phyloP scores from a whole-genome alignment of 2,797 vertebrate genomes.

The Phalloptychus januarius region DNA sequence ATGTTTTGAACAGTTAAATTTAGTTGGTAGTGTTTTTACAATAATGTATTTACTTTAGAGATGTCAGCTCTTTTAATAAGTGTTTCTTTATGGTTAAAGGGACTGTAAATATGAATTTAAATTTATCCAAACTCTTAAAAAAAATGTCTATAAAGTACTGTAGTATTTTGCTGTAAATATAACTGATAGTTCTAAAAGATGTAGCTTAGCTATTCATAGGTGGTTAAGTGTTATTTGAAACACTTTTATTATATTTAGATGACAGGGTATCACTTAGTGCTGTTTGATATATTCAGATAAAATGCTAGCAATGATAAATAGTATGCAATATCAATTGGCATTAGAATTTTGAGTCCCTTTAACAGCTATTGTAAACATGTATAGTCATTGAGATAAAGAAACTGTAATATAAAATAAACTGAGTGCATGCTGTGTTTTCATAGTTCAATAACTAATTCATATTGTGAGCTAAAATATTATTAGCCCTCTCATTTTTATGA shows the following conservation, averaged over 20 bases:
- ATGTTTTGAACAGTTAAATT: constrained; percentile 91
- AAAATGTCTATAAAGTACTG: constrained; percentile 92
- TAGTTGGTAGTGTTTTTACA: constrained; percentile 92
- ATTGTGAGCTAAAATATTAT: constrained; percentile 74
- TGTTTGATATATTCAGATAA: constrained; percentile 88
- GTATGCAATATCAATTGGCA: constrained; percentile 93
- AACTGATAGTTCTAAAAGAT: constrained; percentile 93
- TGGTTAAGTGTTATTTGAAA: constrained; percentile 68
- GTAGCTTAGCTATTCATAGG: constrained; percentile 67
- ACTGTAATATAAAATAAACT: constrained; percentile 84
- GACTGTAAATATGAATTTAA: constrained; percentile 99
- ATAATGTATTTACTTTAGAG: constrained; percentile 94
- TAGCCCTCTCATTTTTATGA: constrained; percentile 70
- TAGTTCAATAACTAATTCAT: constrained; percentile 82
- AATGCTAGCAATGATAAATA: constrained; percentile 94
- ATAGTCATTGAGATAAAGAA: constrained; percentile 87
- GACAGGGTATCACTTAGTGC: constrained; percentile 77
- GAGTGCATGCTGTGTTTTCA: constrained; percentile 94
- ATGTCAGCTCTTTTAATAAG: constrained; percentile 91
- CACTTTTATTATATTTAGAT: constrained; percentile 56
- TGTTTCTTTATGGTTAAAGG: constrained; percentile 99
- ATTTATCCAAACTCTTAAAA: constrained; percentile 89
- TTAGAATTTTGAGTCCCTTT: constrained; percentile 98
- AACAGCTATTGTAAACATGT: constrained; percentile 93
- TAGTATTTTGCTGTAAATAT: constrained; percentile 87